These are phyloP conservation scores for Patella caerulea DNA, from an alignment of 2,888 invertebrate species.

Conservation along the genomic window DNA sequence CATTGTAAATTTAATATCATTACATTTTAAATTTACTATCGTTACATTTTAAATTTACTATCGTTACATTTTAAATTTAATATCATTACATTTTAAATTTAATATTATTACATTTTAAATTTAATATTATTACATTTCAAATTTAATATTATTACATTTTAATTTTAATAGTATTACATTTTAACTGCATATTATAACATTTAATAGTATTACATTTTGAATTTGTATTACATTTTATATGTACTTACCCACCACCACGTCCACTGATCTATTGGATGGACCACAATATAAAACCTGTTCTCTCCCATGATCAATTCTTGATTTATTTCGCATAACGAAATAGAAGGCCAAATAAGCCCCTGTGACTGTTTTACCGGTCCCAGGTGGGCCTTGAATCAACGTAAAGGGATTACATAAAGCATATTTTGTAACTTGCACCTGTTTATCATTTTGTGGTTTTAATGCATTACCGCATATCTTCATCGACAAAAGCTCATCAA, in stretches of 20 bases:
- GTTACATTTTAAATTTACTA: no score
- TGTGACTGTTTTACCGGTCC: constrained; percentile 63
- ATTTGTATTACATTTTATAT: no score
- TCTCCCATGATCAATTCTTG: constrained; percentile 25
- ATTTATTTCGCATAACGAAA: constrained; percentile 47
- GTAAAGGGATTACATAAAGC: constrained; percentile 57
- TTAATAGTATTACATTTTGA: no score
- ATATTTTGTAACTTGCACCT: constrained; percentile 50
- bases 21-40: no score
- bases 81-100: no score
- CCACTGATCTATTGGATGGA: constrained; percentile 60
- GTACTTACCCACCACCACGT: constrained; percentile 61
- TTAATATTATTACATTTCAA: no score
- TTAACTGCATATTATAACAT: no score
- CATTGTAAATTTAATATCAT: no score
- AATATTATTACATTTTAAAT: no score
- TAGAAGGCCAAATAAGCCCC: constrained; percentile 53
- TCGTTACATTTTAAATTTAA: no score
- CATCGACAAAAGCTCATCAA: constrained; percentile 41
- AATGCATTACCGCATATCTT: constrained; percentile 17
- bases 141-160: no score
- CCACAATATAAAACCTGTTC: constrained; percentile 66
- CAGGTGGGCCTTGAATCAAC: constrained; percentile 62
- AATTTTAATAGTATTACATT: no score
- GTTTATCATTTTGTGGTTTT: constrained; percentile 44